Conservation (phyloP, 2,113 vertebrate species). For the Sylvia atricapilla region DNA sequence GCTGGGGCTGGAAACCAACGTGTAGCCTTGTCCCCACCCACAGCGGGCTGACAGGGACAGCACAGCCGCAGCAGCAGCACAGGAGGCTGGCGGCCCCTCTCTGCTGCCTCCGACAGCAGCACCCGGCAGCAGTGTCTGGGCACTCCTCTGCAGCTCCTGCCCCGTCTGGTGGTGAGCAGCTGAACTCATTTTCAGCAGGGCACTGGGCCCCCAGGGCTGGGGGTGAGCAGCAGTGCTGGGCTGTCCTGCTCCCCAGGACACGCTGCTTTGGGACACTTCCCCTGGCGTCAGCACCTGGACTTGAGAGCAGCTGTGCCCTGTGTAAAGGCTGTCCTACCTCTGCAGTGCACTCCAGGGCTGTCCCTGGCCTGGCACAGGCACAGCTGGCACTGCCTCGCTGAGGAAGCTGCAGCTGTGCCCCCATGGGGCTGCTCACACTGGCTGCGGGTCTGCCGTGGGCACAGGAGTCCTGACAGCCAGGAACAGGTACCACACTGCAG, state of each 20-base stretch:
- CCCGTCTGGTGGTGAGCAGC: not conserved
- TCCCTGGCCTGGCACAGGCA: not conserved
- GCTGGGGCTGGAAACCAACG: conserved; percentile 92
- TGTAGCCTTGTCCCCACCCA: conserved; percentile 55
- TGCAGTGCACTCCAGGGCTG: fast-evolving
- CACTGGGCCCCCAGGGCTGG: not conserved
- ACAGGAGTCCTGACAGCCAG: not conserved
- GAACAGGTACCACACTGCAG: fast-evolving
- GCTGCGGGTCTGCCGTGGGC: not conserved
- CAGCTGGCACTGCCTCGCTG: not conserved
- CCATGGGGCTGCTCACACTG: not conserved
- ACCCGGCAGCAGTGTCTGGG: not conserved
- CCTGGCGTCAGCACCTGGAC: not conserved
- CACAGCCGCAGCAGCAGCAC: not conserved
- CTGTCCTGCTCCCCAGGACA: not conserved
- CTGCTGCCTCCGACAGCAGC: not conserved
- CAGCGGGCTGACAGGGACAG: not conserved
- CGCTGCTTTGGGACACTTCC: fast-evolving
- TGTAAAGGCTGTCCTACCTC: not conserved
- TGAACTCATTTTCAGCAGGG: fast-evolving
- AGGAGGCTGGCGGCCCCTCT: fast-evolving
- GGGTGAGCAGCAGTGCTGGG: fast-evolving
- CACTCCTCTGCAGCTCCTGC: not conserved
- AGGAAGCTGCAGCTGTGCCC: no score
- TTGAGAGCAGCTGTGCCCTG: fast-evolving